A percentile compares a stretch with the other conserved stretches of the same genome.
phyloP scores from a whole-genome alignment of 2,113 vertebrate genomes.

The Trochalopteron elliotii region DNA sequence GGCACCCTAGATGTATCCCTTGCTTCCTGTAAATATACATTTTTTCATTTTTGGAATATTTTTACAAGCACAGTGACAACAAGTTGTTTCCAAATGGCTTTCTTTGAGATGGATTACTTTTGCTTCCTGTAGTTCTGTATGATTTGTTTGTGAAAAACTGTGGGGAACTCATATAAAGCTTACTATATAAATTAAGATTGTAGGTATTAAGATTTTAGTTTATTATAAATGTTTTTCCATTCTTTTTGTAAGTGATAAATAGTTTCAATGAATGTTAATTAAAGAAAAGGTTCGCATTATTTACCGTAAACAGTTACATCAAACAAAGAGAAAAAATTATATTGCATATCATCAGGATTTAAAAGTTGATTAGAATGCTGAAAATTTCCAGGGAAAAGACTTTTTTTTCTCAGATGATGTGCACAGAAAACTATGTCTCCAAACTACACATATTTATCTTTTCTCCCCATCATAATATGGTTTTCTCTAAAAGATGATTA shows the following conservation, averaged over 20 bases:
- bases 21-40: background rate
- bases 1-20: background rate
- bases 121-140: background rate
- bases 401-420: background rate
- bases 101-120: constrained; percentile 11
- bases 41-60: background rate
- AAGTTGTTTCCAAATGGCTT: constrained; percentile 1
- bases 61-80: background rate
- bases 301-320: background rate
- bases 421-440: background rate
- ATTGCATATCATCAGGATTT: background rate
- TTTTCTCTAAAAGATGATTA: background rate
- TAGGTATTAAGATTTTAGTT: background rate
- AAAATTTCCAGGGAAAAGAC: background rate
- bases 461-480: background rate
- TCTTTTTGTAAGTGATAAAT: background rate
- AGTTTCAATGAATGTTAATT: background rate
- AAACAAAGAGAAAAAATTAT: background rate
- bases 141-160: background rate
- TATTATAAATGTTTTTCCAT: background rate
- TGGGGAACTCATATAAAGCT: background rate
- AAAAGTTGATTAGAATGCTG: background rate
- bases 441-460: background rate
- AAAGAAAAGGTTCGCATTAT: background rate
- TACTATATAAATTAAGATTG: background rate